Evolutionary conservation across 2,113 vertebrate species (phyloP), one percentile per base, ranked within the genome.

Genomic region (Pongo pygmaeus): DNA sequence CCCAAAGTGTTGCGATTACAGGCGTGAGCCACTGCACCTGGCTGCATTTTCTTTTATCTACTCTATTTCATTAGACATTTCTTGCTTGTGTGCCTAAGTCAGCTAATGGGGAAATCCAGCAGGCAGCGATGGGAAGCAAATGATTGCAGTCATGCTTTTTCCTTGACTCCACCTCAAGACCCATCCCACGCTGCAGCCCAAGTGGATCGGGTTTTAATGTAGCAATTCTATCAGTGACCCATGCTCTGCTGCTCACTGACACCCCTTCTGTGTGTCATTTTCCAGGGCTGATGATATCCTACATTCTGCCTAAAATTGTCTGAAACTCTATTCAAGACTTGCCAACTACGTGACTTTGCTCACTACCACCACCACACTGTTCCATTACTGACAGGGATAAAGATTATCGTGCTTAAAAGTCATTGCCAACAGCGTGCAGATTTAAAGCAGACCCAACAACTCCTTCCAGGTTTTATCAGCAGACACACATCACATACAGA

Each of bases 141-240:
- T 43, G 61, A 52, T 0, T 5, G 52, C 12, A 5, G 8, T 2
- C 27, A 0, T 11, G 4, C 20, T 61, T 61, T 48, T n/a, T 38
- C 50, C 75, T 30, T 6, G 52, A 69, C 50, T 50, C 40, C 8
- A 22, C 11, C 4, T 23, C 14, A 8, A 48, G 32, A 22, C 20
- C 25, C 64, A 6, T 0, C 35, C 48, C 50, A 25, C 5, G 18
- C 52, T 46, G 27, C 52, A 12, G 40, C 16, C 50, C 32, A 40
- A 4, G 13, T 2, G 59, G 59, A 83, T 64, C 20, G 1, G 6
- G 3, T 8, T 10, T 27, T 8, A 16, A 57, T 2, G 8, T 0
- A 14, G 1, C 2, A 14, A 46, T 81, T 90, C 81, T 27, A 4
- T n/a, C 3, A 2, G 43, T 4, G n/a, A 38, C 6, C 20, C 5